A percentile compares a stretch with the other conserved stretches of the same genome.
Evolutionary conservation across 2,113 vertebrate genomes (phyloP).

Genomic region (Arothron firmamentum): DNA sequence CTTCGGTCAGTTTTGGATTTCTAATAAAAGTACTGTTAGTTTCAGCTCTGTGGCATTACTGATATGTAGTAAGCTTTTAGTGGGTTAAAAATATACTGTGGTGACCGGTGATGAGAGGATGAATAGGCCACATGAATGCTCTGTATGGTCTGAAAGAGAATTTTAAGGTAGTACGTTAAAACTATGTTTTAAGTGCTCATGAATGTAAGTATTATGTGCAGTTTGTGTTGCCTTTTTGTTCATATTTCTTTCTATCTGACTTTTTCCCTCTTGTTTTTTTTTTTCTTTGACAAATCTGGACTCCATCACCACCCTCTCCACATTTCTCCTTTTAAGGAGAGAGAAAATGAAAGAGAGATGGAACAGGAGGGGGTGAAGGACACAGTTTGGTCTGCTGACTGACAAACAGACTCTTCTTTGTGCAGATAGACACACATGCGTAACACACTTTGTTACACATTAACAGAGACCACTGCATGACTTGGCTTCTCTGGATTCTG

Average conservation of each 20-base stretch:
- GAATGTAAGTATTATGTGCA: too few species aligned
- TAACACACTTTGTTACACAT: constrained; percentile 57
- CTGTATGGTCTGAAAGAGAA: constrained; percentile 14
- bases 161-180: constrained; percentile 6
- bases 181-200: background rate
- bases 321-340: constrained; percentile 71
- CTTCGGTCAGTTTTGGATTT: too few species aligned
- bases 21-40: too few species aligned
- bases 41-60: too few species aligned
- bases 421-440: constrained; percentile 23
- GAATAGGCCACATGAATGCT: constrained; percentile 35
- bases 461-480: constrained; percentile 59
- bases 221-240: background rate
- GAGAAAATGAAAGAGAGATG: constrained; percentile 36
- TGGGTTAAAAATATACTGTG: constrained; percentile 67
- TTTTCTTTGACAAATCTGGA: constrained; percentile 14
- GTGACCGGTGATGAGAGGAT: constrained; percentile 54
- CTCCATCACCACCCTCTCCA: constrained; percentile 35
- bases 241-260: constrained; percentile 7
- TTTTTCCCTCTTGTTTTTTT: constrained; percentile 8
- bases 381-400: constrained; percentile 59
- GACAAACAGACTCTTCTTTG: constrained; percentile 71
- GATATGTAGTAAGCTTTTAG: constrained; percentile 56
- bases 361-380: constrained; percentile 37
- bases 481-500: constrained; percentile 51